Percentiles rank a stretch among this genome's conserved stretches.
Conservation (phyloP, 2,888 invertebrate genomes). For the Plemyria rubiginata region DNA sequence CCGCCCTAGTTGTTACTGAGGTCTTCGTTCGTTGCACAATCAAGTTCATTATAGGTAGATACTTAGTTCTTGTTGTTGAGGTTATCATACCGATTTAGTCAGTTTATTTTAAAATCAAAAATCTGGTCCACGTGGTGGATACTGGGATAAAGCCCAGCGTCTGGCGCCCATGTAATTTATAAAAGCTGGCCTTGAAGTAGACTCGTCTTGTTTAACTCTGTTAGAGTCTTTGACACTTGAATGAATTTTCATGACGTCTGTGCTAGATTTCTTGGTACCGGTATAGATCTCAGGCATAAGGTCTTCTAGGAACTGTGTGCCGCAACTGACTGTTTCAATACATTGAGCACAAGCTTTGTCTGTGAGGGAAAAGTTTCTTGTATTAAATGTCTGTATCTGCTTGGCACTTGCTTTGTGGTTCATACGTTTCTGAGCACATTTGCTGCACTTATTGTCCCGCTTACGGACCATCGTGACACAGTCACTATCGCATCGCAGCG, state of each 20-base stretch:
- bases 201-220: slow-evolving; percentile 12
- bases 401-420: slow-evolving; percentile 45
- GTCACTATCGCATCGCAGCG: slow-evolving; percentile 54
- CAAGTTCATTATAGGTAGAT: no score
- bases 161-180: slow-evolving; percentile 46
- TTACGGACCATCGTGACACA: slow-evolving; percentile 61
- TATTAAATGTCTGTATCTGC: slow-evolving; percentile 51
- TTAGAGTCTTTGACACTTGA: slow-evolving; percentile 8
- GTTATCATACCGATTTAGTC: no score
- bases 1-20: no score
- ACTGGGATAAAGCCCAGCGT: slow-evolving; percentile 65
- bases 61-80: no score
- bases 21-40: no score
- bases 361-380: slow-evolving; percentile 33
- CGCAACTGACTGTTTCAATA: slow-evolving; percentile 48
- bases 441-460: slow-evolving; percentile 48
- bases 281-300: slow-evolving; percentile 14
- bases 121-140: slow-evolving; percentile 65
- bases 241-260: slow-evolving; percentile 17
- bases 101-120: slow-evolving; percentile 49
- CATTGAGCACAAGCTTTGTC: slow-evolving; percentile 61
- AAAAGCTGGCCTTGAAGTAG: slow-evolving; percentile 10
- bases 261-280: slow-evolving; percentile 16
- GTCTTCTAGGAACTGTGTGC: slow-evolving; percentile 52
- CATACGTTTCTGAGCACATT: slow-evolving; percentile 42